These are phyloP conservation scores for Pelagia noctiluca DNA, from an alignment of 30 jellyfish, hydroid and myxozoan genomes.

Conservation along the genomic window DNA sequence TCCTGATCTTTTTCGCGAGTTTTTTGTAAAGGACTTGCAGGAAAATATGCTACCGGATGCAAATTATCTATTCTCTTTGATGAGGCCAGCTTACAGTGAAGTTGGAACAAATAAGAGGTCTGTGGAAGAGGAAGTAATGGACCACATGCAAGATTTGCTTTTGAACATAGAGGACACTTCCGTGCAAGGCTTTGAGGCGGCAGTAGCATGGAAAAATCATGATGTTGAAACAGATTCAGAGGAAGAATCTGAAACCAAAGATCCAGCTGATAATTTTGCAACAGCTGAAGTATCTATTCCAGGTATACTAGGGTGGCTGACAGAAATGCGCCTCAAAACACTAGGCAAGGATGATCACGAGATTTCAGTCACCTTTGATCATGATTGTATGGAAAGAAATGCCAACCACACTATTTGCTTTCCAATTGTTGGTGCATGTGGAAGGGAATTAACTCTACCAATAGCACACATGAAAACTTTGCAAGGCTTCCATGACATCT, in stretches of 20 bases:
- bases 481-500: not conserved
- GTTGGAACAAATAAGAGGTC: not conserved
- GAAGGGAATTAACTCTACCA: not conserved
- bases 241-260: not conserved
- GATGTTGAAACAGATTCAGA: too few relatives aligned
- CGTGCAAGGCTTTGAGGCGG: not conserved
- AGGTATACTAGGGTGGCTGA: not conserved
- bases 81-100: not conserved
- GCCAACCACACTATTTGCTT: not conserved
- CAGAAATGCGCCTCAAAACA: not conserved
- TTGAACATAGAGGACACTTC: not conserved
- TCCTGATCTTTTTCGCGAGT: not conserved
- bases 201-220: constrained; percentile 2
- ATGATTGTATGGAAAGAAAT: constrained; percentile 1
- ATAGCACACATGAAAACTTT: not conserved
- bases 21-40: not conserved
- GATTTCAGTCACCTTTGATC: not conserved
- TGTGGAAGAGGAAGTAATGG: not conserved
- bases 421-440: not conserved
- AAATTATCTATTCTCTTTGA: not conserved
- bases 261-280: not conserved
- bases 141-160: not conserved
- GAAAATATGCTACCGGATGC: constrained; percentile 1
- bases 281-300: not conserved
- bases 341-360: not conserved